Conservation (phyloP, 2,113 vertebrate species). For the Taxidea taxus region DNA sequence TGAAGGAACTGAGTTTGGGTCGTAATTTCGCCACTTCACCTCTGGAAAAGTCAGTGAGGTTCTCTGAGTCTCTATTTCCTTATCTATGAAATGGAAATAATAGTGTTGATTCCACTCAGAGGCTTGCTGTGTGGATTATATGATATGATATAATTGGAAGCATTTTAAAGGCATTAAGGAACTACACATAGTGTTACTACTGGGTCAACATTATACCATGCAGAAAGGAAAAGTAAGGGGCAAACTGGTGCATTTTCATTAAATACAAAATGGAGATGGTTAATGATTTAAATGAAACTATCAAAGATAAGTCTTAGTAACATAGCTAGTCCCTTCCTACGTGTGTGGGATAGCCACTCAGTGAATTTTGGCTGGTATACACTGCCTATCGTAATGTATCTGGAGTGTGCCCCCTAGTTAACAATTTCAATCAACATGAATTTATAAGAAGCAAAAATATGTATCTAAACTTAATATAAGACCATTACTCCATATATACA, state of each 20-base stretch:
- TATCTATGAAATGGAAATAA: background rate
- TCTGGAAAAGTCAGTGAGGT: background rate
- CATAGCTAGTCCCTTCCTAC: background rate
- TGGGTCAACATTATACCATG: background rate
- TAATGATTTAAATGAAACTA: conserved; percentile 32
- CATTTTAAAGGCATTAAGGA: background rate
- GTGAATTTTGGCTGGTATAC: background rate
- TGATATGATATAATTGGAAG: background rate
- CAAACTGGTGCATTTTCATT: background rate
- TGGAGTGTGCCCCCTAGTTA: background rate
- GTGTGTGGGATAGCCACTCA: background rate
- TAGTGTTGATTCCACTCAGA: background rate
- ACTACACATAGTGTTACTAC: background rate
- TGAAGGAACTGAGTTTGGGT: background rate
- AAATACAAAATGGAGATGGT: background rate
- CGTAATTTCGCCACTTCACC: background rate
- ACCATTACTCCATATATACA: background rate
- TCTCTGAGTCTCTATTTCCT: background rate
- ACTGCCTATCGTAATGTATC: background rate
- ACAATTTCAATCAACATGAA: conserved; percentile 41
- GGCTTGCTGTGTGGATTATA: background rate
- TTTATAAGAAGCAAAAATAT: conserved; percentile 11
- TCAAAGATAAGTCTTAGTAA: background rate
- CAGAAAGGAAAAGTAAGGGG: background rate
- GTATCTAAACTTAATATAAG: background rate